phyloP scores from a whole-genome alignment of 2,113 vertebrate genomes.

The Scartelaos histophorus region DNA sequence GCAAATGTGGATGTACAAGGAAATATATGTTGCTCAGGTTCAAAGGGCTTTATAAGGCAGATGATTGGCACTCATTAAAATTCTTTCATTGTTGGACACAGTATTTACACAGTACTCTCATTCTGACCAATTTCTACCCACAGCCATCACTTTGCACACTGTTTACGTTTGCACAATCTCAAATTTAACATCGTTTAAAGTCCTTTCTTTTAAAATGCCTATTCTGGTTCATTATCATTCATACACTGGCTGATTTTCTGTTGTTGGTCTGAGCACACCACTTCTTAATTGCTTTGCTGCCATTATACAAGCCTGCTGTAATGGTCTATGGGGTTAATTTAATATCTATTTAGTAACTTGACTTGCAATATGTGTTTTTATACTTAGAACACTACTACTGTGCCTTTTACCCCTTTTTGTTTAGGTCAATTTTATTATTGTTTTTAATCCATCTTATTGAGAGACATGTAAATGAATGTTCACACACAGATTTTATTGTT shows the following conservation, averaged over 20 bases:
- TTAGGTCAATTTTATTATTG: conserved; percentile 27
- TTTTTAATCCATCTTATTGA: conserved; percentile 31
- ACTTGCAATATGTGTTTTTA: conserved; percentile 26
- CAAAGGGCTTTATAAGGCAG: conserved; percentile 64
- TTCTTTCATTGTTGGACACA: conserved; percentile 55
- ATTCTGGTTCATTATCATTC: conserved; percentile 26
- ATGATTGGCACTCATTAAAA: conserved; percentile 66
- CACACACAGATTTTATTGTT: conserved; percentile 25
- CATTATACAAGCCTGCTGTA: conserved; percentile 74
- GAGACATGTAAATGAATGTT: conserved; percentile 28
- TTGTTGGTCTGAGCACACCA: conserved; percentile 19
- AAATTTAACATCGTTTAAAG: conserved; percentile 45
- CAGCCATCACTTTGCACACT: conserved; percentile 74
- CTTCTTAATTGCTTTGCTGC: conserved; percentile 25
- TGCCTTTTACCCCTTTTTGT: conserved; percentile 62
- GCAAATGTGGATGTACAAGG: conserved; percentile 68
- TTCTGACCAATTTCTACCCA: conserved; percentile 56
- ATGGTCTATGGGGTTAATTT: conserved; percentile 57
- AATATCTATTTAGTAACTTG: conserved; percentile 8
- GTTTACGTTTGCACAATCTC: conserved; percentile 46
- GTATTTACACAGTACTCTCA: conserved; percentile 50
- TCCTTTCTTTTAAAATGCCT: conserved; percentile 24
- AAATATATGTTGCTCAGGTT: conserved; percentile 75
- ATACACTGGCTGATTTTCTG: conserved; percentile 43
- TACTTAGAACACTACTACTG: conserved; percentile 38